phyloP scores from a whole-genome alignment of 2,797 vertebrate genomes.

The Setipinna tenuifilis region DNA sequence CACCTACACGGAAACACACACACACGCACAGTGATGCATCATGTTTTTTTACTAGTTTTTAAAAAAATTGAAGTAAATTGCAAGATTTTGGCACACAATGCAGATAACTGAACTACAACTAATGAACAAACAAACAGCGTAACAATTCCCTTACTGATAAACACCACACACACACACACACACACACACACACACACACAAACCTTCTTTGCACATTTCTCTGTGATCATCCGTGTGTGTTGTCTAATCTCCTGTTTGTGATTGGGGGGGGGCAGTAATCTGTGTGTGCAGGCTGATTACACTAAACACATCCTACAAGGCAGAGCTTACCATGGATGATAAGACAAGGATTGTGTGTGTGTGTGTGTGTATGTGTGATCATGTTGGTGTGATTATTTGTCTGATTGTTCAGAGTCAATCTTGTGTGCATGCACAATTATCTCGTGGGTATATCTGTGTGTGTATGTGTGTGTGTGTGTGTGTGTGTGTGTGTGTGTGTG shows the following conservation, averaged over 20 bases:
- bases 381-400: no score
- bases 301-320: not conserved
- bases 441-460: no score
- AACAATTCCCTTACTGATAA: no score
- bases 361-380: not conserved
- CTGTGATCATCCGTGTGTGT: not conserved
- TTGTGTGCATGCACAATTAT: no score
- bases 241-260: not conserved
- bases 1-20: not conserved
- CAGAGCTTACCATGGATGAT: not conserved
- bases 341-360: not conserved
- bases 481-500: no score
- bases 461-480: no score
- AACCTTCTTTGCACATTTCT: not conserved
- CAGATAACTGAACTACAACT: not conserved
- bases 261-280: not conserved
- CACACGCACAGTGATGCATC: not conserved
- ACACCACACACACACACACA: not conserved
- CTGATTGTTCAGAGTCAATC: no score
- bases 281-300: not conserved
- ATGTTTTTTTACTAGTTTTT: no score
- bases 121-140: not conserved
- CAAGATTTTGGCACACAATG: not conserved
- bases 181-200: constrained; percentile 8
- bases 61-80: not conserved